These are phyloP conservation scores for Hybognathus amarus DNA, from an alignment of 2,797 vertebrate genomes.

Conservation along the genomic window DNA sequence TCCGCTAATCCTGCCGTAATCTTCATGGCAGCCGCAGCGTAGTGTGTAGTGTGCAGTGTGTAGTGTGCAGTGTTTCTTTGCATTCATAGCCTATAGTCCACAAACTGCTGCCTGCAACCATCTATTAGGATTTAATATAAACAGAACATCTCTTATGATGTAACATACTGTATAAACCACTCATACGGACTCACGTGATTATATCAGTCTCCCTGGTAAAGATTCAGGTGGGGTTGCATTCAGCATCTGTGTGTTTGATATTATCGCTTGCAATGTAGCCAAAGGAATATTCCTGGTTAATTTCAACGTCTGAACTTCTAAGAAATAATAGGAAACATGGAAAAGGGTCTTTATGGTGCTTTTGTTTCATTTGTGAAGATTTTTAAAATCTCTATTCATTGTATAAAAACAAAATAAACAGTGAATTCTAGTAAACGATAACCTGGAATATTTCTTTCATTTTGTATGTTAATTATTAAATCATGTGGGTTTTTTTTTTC, in stretches of 20 bases:
- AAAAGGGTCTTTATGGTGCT: background rate
- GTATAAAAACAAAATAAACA: too few species aligned
- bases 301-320: background rate
- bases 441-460: slow-evolving; percentile 27
- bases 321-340: background rate
- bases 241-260: slow-evolving; percentile 42
- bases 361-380: background rate
- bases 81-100: slow-evolving; percentile 20
- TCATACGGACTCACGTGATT: background rate
- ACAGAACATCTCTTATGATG: too few species aligned
- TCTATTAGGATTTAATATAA: background rate
- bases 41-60: too few species aligned
- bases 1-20: slow-evolving; percentile 26
- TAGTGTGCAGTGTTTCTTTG: slow-evolving; percentile 2
- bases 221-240: slow-evolving; percentile 54
- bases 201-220: background rate
- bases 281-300: background rate
- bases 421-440: background rate
- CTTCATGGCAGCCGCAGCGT: slow-evolving; percentile 20
- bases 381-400: background rate
- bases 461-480: background rate
- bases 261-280: slow-evolving; percentile 42
- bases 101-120: slow-evolving; percentile 57
- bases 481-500: background rate
- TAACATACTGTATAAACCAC: background rate